Base-by-base conservation (phyloP, 2,888 invertebrate species). In the Drosophila falleni region DNA sequence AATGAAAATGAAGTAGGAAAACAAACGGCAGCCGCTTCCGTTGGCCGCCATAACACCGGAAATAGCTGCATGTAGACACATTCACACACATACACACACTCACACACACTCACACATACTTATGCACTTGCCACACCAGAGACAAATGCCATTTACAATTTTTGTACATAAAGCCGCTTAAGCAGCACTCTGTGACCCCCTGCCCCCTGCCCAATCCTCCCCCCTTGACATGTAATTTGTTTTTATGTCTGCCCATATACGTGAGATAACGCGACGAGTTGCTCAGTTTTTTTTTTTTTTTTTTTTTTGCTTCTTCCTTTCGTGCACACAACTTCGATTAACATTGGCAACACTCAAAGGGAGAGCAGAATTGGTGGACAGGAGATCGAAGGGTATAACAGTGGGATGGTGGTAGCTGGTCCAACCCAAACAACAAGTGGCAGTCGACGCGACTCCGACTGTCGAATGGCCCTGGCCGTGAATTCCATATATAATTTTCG, bases 61-160 rank as follows among this genome's bases (percentile, higher is more conserved):
- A 87, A 89, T 81, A 81, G 82, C 76, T 72, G 74, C 82, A 70
- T 67, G 68, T 81, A 83, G 49, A 59, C 53, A 64, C 41, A 60
- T 6, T 6, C 31, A 54, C 33, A 49, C 15, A 37, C 23, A 61
- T 31, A 58, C 47, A 54, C 10, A 39, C 16, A 59, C 58, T 60
- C 41, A 56, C 55, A 64, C 41, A 55, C 29, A 9, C 19, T 44
- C 54, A 56, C 51, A 50, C 26, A 62, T 35, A 60, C 16, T 47
- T 26, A 29, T 58, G 58, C 58, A 58, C 35, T 58, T 58, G 58
- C 46, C 46, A 58, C 61, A 47, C 51, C 46, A 62, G 59, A 79
- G 80, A 81, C 89, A 83, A 88, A 82, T 78, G 86, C 80, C 82
- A 89, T 85, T 89, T 85, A 88, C 89, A 89, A 89, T 89, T 89